Conservation (phyloP, 2,797 vertebrate species). For the Scleropages formosus region DNA sequence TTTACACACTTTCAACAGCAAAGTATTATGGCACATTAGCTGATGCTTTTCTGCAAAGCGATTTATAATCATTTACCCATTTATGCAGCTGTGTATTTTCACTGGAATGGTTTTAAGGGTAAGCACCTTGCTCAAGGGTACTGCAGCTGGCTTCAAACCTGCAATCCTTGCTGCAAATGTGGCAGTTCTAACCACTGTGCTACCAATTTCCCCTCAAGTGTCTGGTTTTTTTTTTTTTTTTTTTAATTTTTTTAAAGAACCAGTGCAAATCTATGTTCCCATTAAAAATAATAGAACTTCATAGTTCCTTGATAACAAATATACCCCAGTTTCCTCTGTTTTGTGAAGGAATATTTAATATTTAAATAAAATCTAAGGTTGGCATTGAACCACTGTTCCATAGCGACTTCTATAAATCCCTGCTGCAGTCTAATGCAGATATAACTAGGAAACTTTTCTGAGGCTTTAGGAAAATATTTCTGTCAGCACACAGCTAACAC, state of each 20-base stretch:
- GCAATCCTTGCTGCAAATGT: too few species aligned
- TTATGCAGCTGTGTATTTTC: too few species aligned
- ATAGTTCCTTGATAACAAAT: conserved; percentile 51
- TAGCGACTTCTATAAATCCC: conserved; percentile 60
- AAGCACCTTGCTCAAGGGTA: too few species aligned
- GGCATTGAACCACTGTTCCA: conserved; percentile 69
- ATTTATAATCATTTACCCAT: too few species aligned
- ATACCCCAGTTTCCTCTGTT: conserved; percentile 59
- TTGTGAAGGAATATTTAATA: conserved; percentile 70
- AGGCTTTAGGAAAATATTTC: conserved; percentile 49
- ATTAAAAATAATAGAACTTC: conserved; percentile 70
- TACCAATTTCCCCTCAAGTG: too few species aligned
- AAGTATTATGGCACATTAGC: not conserved
- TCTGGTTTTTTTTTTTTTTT: conserved; percentile 15
- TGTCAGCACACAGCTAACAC: conserved; percentile 52
- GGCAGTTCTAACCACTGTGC: too few species aligned
- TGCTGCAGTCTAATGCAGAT: conserved; percentile 67
- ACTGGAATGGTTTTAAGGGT: too few species aligned
- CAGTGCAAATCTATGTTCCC: conserved; percentile 71
- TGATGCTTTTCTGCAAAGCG: not conserved
- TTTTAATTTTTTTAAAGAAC: conserved; percentile 10
- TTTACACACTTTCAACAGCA: not conserved
- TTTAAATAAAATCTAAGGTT: conserved; percentile 75
- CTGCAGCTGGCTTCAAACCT: too few species aligned
- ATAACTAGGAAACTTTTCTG: conserved; percentile 62